These are phyloP conservation scores for Spodoptera exigua DNA, from an alignment of 2,888 invertebrate species.

Conservation along the genomic window DNA sequence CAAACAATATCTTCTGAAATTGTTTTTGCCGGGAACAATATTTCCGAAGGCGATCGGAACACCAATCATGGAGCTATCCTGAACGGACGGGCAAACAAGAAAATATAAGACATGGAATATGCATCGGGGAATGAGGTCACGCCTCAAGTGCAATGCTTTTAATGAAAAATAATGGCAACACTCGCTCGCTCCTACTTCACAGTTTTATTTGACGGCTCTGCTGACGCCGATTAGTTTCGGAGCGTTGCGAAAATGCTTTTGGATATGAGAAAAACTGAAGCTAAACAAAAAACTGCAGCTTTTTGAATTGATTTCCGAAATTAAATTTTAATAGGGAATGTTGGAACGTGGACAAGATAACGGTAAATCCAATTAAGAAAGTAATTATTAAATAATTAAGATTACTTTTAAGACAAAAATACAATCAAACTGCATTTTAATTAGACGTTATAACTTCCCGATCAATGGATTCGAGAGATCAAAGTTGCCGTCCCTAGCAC, in stretches of 20 bases:
- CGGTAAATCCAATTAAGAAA: no score
- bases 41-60: slow-evolving; percentile 58
- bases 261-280: not conserved
- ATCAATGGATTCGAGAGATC: no score
- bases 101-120: slow-evolving; percentile 61
- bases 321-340: no score
- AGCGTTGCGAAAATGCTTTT: slow-evolving; percentile 17
- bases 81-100: slow-evolving; percentile 56
- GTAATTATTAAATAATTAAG: no score
- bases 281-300: no score
- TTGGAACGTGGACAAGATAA: no score
- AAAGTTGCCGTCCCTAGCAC: no score
- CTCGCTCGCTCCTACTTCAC: slow-evolving; percentile 42
- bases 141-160: slow-evolving; percentile 54
- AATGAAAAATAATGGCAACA: slow-evolving; percentile 61
- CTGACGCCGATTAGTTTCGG: slow-evolving; percentile 41
- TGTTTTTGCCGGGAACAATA: slow-evolving; percentile 59
- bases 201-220: slow-evolving; percentile 55
- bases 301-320: no score
- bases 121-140: slow-evolving; percentile 58
- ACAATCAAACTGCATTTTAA: no score
- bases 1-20: slow-evolving; percentile 60
- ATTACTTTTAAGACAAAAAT: no score
- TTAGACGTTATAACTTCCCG: no score
- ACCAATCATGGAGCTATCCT: slow-evolving; percentile 54